A percentile compares a stretch with the other conserved stretches of the same genome.
Conservation (phyloP, 2,797 vertebrate genomes). For the Notolabrus celidotus region DNA sequence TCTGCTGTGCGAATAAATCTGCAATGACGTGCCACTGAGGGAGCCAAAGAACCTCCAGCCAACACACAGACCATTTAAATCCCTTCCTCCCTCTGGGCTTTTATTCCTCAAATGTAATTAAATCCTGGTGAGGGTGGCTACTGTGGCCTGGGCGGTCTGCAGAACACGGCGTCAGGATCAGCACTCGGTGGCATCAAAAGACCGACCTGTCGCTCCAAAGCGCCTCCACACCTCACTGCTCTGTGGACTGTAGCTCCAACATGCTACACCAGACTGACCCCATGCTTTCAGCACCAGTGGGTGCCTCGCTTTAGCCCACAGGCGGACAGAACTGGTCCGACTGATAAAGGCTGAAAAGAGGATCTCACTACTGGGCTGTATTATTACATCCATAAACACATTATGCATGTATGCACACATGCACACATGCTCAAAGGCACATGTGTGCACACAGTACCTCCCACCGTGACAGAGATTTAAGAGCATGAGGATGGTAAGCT, state of each 20-base stretch:
- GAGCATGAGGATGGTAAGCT: slow-evolving; percentile 63
- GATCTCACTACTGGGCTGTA: slow-evolving; percentile 66
- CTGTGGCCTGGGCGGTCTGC: slow-evolving; percentile 58
- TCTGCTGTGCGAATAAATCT: slow-evolving; percentile 61
- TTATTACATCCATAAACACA: slow-evolving; percentile 70
- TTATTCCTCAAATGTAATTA: slow-evolving; percentile 81
- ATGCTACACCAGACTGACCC: slow-evolving; percentile 52
- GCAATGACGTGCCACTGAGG: slow-evolving; percentile 59
- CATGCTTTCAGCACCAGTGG: slow-evolving; percentile 61
- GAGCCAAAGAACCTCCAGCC: slow-evolving; percentile 50
- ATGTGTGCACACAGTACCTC: slow-evolving; percentile 36
- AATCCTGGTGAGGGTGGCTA: slow-evolving; percentile 71
- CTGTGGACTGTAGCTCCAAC: slow-evolving; percentile 52
- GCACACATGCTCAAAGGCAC: slow-evolving; percentile 25
- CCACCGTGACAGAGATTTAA: slow-evolving; percentile 62
- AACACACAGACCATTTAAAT: slow-evolving; percentile 73
- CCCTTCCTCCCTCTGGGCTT: slow-evolving; percentile 71
- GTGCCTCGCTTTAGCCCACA: slow-evolving; percentile 49
- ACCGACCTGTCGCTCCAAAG: slow-evolving; percentile 41
- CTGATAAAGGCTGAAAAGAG: slow-evolving; percentile 74
- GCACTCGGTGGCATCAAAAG: slow-evolving; percentile 59
- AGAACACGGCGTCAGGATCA: slow-evolving; percentile 62
- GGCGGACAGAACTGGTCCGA: slow-evolving; percentile 62
- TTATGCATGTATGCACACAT: slow-evolving; percentile 48
- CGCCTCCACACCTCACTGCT: slow-evolving; percentile 59